phyloP scores from a whole-genome alignment of 2,113 vertebrate genomes.

The Eurystomus gularis region DNA sequence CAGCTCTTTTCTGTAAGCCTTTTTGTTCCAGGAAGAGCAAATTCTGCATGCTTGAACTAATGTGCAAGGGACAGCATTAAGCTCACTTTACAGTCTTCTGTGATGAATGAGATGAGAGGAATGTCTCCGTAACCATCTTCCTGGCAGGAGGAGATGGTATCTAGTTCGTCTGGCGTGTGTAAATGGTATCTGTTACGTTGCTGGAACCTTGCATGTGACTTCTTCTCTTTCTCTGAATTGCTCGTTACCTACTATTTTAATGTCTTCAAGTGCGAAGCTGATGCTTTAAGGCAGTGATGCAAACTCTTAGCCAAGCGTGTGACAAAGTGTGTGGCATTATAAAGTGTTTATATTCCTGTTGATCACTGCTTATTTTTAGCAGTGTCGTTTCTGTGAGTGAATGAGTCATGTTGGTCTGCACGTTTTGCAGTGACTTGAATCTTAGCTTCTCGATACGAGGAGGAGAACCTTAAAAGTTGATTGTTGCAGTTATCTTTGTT shows the following conservation, averaged over 20 bases:
- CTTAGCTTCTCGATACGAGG: background rate
- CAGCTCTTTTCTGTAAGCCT: background rate
- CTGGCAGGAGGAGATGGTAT: constrained; percentile 15
- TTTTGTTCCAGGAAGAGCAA: background rate
- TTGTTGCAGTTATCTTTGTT: background rate
- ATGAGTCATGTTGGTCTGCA: constrained; percentile 35
- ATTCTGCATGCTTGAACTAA: background rate
- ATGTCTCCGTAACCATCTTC: background rate
- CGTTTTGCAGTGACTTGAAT: constrained; percentile 2
- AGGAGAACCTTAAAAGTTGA: background rate
- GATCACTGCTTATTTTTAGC: constrained; percentile 25
- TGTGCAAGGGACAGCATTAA: background rate
- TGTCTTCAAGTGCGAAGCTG: background rate
- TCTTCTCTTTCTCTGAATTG: background rate
- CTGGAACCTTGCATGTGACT: background rate
- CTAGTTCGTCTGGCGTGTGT: background rate
- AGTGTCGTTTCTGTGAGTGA: constrained; percentile 24
- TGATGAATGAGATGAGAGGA: constrained; percentile 29
- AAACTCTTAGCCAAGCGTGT: background rate
- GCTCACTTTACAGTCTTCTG: background rate
- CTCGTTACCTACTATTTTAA: background rate
- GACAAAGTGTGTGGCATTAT: constrained; percentile 42
- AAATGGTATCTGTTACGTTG: background rate
- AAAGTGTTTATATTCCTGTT: constrained; percentile 37
- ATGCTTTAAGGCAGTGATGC: background rate